Base-by-base conservation (phyloP, 2,888 invertebrate species). In the Heliconius ethilla region DNA sequence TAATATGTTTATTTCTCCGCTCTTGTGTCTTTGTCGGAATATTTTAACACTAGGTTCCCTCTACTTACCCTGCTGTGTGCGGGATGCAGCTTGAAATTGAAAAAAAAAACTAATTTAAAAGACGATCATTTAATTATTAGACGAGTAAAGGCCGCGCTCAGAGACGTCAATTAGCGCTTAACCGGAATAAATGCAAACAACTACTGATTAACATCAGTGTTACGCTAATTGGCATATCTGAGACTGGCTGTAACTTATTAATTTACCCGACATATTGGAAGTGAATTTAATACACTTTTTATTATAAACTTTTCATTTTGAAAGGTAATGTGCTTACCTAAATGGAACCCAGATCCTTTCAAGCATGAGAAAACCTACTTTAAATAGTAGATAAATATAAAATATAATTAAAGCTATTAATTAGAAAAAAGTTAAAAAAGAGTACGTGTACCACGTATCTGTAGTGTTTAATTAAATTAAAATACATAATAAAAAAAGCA, bases 161-260 rank as follows among this genome's bases (percentile, higher is more conserved):
- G 11, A 40, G 67, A 37, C 40, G 13, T 40, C 40, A 33, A 40
- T 67, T 37, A 40, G 13, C n/a, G 10, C 13, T 40, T 40, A 45
- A 69, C 6, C n/a, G 25, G n/a, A 40, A 67, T 67, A n/a, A 67
- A 15, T 15, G 6, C 22, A 10, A 67, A 67, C 66, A 25, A 62
- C 25, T 63, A 15, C 63, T 63, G 63, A 63, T 63, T 27, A 63
- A 63, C 27, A 63, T 63, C 63, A 15, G 27, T 27, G 63, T 63
- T 27, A 63, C 63, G 63, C 27, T 63, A 63, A 63, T 63, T 63
- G 63, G 27, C 27, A 63, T 63, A 63, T 63, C 63, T 63, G 27
- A 63, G 63, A 63, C 1, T 1, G 63, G 63, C 63, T 63, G 63
- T 15, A 63, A 15, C 63, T 15, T 63, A 27, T 63, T 63, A 27